Conservation (phyloP, 2,113 vertebrate species). For the Regulus satrapa region DNA sequence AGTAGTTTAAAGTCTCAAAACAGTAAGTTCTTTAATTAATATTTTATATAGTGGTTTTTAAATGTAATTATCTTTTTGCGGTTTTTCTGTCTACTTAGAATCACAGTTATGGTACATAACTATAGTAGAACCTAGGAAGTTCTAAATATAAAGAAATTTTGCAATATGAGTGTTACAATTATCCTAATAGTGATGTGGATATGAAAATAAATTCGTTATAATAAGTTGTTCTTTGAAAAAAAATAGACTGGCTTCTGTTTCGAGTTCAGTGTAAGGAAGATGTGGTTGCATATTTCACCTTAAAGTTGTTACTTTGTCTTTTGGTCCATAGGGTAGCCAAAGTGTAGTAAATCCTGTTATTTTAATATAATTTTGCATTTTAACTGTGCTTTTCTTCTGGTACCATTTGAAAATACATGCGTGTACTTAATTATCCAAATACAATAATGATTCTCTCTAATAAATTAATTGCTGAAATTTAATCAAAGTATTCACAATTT, state of each 20-base stretch:
- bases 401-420: background rate
- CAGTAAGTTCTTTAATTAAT: background rate
- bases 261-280: background rate
- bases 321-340: background rate
- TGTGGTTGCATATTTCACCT: background rate
- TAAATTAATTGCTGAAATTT: background rate
- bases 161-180: background rate
- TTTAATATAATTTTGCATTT: background rate
- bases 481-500: background rate
- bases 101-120: background rate
- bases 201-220: background rate
- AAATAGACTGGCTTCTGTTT: background rate
- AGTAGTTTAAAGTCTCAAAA: background rate
- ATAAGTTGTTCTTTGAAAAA: background rate
- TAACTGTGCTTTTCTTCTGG: background rate
- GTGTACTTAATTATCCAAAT: background rate
- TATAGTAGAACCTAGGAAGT: background rate
- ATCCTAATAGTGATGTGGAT: background rate
- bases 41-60: background rate
- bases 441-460: background rate
- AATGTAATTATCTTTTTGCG: accelerated
- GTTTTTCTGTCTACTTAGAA: background rate
- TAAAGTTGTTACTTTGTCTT: background rate
- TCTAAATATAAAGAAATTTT: background rate
- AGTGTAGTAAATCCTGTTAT: background rate